These are phyloP conservation scores for Antitype chi DNA, from an alignment of 2,888 invertebrate species.

Conservation along the genomic window DNA sequence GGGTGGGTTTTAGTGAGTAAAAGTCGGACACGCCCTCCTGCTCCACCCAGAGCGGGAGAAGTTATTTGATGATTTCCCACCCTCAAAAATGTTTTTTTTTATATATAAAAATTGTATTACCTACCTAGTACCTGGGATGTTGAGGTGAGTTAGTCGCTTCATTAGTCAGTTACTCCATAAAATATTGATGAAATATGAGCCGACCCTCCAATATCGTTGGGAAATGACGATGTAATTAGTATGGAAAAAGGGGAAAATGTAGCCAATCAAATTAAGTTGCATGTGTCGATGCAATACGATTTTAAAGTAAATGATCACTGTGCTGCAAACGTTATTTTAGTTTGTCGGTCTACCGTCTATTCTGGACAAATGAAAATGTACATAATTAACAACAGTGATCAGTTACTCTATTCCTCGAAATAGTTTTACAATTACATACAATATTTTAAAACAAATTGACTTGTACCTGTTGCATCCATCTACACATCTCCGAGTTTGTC, in stretches of 20 bases:
- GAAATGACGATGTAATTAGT: background rate
- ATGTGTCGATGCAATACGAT: background rate
- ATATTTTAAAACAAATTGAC: no score
- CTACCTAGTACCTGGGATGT: background rate
- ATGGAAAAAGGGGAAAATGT: background rate
- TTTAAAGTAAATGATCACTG: background rate
- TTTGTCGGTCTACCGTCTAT: background rate
- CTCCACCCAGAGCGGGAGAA: no score
- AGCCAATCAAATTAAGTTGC: conserved; percentile 18
- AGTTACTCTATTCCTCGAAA: background rate
- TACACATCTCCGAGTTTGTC: background rate
- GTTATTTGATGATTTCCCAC: no score
- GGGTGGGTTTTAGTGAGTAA: no score
- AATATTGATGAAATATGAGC: no score
- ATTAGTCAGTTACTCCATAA: no score
- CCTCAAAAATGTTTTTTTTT: no score
- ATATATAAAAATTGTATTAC: no score
- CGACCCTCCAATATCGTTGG: background rate
- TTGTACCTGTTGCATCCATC: background rate
- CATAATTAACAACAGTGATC: background rate
- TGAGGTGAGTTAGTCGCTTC: no score
- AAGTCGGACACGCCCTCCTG: no score
- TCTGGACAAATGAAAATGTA: background rate
- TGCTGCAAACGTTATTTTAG: background rate
- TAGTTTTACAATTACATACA: background rate